phyloP scores from a whole-genome alignment of 1,140 invertebrate species.

The Bombyx mori region ASM3026992v2 NC_085110.1:9929501-9930000 shows the following conservation, averaged over 20 bases:
- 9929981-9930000: slow-evolving; percentile 78
- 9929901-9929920: slow-evolving; percentile 59
- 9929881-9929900: slow-evolving; percentile 70
- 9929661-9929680: no score
- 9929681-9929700: no score
- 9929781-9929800: slow-evolving; percentile 36
- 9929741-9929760: not conserved
- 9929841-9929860: slow-evolving; percentile 95
- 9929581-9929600: no score
- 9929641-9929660: no score
- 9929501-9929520: no score
- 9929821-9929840: slow-evolving; percentile 92
- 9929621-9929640: no score
- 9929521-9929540: no score
- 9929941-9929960: slow-evolving; percentile 77
- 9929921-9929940: slow-evolving; percentile 78
- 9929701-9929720: no score
- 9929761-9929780: not conserved
- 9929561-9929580: no score
- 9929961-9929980: slow-evolving; percentile 83
- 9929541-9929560: no score
- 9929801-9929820: slow-evolving; percentile 87
- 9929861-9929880: slow-evolving; percentile 89
- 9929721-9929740: no score
- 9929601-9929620: no score